Percentiles rank a stretch among this genome's conserved stretches.
Conservation (phyloP, 2,797 vertebrate species). For the Botia almorhae region DNA sequence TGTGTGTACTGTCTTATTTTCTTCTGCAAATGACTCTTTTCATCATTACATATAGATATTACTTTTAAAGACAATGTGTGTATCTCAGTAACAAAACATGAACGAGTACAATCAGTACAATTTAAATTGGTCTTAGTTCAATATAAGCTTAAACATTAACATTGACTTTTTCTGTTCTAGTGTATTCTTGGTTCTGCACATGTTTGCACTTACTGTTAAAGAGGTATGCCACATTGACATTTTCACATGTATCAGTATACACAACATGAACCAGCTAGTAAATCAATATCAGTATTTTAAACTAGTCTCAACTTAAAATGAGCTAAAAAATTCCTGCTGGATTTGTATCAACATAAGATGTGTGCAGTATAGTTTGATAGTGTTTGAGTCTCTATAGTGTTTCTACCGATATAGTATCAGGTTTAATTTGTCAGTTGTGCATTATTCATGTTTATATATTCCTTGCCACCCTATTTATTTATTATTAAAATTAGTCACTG, state of each 20-base stretch:
- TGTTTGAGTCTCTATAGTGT: background rate
- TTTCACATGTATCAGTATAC: background rate
- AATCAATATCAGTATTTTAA: no score
- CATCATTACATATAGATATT: background rate
- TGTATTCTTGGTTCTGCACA: background rate
- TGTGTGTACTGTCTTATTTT: background rate
- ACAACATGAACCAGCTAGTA: background rate
- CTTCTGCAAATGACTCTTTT: background rate
- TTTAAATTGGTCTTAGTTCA: background rate
- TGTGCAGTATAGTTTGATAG: background rate
- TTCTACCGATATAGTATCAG: background rate
- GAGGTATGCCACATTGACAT: background rate
- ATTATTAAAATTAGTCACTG: background rate
- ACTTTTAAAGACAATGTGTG: background rate
- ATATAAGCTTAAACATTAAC: background rate
- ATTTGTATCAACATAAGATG: background rate
- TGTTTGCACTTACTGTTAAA: background rate
- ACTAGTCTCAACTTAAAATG: background rate
- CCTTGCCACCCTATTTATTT: constrained; percentile 14
- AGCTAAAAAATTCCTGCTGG: background rate
- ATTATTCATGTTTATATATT: constrained; percentile 3
- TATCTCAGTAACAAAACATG: background rate
- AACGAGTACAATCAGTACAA: background rate
- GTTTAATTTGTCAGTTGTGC: constrained; percentile 14
- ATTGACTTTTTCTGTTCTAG: background rate